Evolutionary conservation across 2,888 invertebrate genomes (phyloP).

Genomic region (Lordiphosa andalusiaca): DNA sequence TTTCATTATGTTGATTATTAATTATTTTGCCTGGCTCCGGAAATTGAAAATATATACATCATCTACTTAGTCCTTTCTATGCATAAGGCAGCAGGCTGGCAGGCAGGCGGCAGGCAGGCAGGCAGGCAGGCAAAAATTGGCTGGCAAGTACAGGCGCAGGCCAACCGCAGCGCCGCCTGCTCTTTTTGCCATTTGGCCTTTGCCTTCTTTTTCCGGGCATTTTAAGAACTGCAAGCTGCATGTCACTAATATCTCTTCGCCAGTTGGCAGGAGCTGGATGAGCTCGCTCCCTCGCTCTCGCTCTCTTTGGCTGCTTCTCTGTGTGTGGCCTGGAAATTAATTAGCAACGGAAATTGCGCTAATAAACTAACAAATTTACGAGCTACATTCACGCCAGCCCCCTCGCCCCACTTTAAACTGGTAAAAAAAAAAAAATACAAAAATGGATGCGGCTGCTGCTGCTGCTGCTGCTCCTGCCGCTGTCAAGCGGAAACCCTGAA

Average conservation of each 20-base stretch:
- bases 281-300: background rate
- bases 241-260: conserved; percentile 58
- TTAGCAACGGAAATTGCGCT: conserved; percentile 74
- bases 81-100: conserved; percentile 50
- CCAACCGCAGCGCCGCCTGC: background rate
- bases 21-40: conserved; percentile 33
- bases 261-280: conserved; percentile 32
- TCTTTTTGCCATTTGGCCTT: conserved; percentile 3
- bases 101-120: conserved; percentile 41
- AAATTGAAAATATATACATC: conserved; percentile 54
- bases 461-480: conserved; percentile 24
- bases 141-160: conserved; percentile 31
- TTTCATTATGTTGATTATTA: background rate
- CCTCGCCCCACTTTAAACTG: conserved; percentile 8
- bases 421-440: no score
- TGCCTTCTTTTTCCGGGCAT: conserved; percentile 36
- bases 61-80: conserved; percentile 16
- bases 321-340: conserved; percentile 63
- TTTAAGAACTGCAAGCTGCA: conserved; percentile 57
- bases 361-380: conserved; percentile 76
- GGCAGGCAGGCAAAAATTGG: conserved; percentile 44
- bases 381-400: conserved; percentile 65
- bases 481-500: conserved; percentile 55
- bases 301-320: conserved; percentile 3
- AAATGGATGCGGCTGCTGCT: conserved; percentile 22